Evolutionary conservation across 1,140 invertebrate species (phyloP).

Genomic region (Cotesia typhae): DNA sequence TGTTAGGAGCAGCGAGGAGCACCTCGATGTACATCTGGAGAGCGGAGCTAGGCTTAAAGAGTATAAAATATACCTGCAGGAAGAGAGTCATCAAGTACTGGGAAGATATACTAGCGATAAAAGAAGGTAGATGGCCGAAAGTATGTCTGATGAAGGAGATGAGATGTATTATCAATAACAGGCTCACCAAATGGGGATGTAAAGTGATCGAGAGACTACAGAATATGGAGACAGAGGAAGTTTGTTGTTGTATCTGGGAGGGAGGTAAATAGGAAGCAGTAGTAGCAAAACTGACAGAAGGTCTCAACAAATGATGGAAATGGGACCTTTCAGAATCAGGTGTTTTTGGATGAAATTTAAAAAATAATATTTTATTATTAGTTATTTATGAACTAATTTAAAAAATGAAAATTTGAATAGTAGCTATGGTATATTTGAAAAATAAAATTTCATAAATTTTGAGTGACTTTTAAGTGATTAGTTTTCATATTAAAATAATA

Average conservation of each 20-base stretch:
- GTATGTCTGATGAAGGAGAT: not conserved
- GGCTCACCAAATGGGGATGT: not conserved
- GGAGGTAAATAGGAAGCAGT: not conserved
- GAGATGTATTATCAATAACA: not conserved
- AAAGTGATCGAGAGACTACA: not conserved
- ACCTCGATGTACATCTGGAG: constrained; percentile 11
- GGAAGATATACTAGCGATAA: not conserved
- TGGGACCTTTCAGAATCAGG: not conserved
- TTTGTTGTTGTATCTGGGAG: not conserved
- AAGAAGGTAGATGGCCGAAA: constrained; percentile 13
- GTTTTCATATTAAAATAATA: too few species aligned
- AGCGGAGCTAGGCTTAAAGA: not conserved
- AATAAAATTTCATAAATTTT: too few species aligned
- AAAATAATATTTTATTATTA: too few species aligned
- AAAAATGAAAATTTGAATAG: too few species aligned
- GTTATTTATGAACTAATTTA: too few species aligned
- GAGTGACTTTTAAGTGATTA: too few species aligned
- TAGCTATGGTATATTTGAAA: too few species aligned
- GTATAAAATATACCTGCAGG: not conserved
- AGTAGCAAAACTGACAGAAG: not conserved
- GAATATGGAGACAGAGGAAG: not conserved
- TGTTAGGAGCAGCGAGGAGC: not conserved
- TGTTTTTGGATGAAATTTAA: too few species aligned
- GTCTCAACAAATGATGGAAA: not conserved
- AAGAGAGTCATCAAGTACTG: not conserved